Base-by-base conservation (phyloP, 2,797 vertebrate genomes). In the Bovichtus variegatus region DNA sequence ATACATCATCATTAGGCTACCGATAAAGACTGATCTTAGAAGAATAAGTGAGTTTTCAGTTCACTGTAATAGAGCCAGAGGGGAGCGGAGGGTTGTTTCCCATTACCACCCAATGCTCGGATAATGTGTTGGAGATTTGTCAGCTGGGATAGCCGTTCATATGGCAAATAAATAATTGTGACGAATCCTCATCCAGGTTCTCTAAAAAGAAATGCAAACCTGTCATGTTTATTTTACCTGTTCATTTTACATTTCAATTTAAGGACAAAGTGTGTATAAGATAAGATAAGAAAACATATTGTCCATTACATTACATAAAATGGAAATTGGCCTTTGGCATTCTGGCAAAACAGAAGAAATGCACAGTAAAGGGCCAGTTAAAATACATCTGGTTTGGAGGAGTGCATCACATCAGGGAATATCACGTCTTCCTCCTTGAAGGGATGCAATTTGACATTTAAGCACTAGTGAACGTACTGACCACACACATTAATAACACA, bases 1-100 rank as follows among this genome's bases (percentile, higher is more conserved):
- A 92, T 92, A 90, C 84, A 92, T 92, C 92, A 84, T 87, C 82
- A 88, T 93, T 92, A 91, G 58, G 82, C 69, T 1, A 44, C 78
- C 19, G 27, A 80, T 88, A 85, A 86, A 84, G 79, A 84, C 76
- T 46, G 61, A 82, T 87, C 84, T 87, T 73, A 76, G 77, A 82
- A 62, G 64, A 87, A 74, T 47, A 54, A 88, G 46, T 66, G 86
- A 74, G 80, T 88, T 91, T 84, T 44, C 76, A 61, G 65, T 57
- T 60, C 67, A 31, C 66, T 53, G 61, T 77, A 83, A 88, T 83
- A 66, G 71, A 80, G 59, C 51, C 53, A 12, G 60, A 77, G 79
- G 63, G 74, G 70, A 74, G 78, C 67, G 43, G 83, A 79, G 72
- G 81, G 82, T 82, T 88, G 76, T 71, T 80, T 87, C 71, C 74